A percentile compares a stretch with the other conserved stretches of the same genome.
Conservation (phyloP, 2,888 invertebrate genomes). For the Dinocampus coccinellae region DNA sequence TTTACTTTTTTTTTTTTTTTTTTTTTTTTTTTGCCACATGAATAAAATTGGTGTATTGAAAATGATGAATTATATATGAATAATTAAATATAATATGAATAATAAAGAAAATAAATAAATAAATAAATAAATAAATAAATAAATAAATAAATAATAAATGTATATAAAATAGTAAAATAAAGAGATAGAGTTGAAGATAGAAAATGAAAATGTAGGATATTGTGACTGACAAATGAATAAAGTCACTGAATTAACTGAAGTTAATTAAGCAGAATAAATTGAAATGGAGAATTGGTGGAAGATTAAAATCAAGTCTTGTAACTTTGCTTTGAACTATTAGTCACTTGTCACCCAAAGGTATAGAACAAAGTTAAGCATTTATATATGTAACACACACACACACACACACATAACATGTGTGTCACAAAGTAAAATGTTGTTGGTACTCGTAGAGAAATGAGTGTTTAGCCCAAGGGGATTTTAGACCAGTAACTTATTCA, state of each 20-base stretch:
- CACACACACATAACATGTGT: neutral
- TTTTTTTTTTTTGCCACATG: no score
- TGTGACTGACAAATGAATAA: slow-evolving; percentile 7
- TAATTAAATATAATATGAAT: neutral
- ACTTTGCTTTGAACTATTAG: slow-evolving; percentile 39
- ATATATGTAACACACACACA: neutral
- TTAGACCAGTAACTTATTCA: neutral
- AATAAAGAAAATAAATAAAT: no score
- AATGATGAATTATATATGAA: neutral
- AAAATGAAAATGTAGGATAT: neutral
- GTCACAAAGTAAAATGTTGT: neutral
- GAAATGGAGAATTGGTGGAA: slow-evolving; percentile 5
- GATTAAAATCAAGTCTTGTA: slow-evolving; percentile 35
- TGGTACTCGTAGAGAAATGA: neutral
- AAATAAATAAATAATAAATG: neutral
- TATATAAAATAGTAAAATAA: neutral
- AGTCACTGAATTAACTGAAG: slow-evolving; percentile 1
- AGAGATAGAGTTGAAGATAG: neutral
- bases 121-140: no score
- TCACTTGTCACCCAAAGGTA: slow-evolving; percentile 40
- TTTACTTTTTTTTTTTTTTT: no score
- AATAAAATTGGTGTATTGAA: no score
- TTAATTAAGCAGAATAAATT: slow-evolving; percentile 24
- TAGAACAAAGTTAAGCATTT: neutral
- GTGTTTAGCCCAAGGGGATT: neutral